Conservation (phyloP, 2,888 invertebrate species). For the Mycalesis mineus region DNA sequence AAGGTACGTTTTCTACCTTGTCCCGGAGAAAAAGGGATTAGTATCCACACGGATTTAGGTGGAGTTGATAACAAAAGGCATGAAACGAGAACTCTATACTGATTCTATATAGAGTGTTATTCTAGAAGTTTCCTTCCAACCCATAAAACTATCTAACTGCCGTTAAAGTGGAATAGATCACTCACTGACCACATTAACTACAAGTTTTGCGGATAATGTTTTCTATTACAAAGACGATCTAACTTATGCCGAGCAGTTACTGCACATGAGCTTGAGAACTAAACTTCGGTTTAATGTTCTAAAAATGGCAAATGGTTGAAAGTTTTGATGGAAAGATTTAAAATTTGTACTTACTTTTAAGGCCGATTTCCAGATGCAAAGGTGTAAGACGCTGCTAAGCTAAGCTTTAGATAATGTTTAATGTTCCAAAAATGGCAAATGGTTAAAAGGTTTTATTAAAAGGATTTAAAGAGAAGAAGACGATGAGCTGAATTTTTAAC, state of each 20-base stretch:
- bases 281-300: constrained; percentile 29
- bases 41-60: too few relatives aligned
- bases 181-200: constrained; percentile 8
- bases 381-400: not conserved
- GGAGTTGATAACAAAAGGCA: too few relatives aligned
- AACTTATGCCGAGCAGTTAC: constrained; percentile 59
- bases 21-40: too few relatives aligned
- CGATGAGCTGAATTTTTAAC: too few relatives aligned
- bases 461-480: constrained; percentile 28
- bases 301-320: constrained; percentile 29
- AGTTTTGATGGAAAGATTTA: constrained; percentile 39
- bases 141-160: constrained; percentile 24
- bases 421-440: constrained; percentile 31
- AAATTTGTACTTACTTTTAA: constrained; percentile 8
- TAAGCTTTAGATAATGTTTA: not conserved
- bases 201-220: constrained; percentile 12
- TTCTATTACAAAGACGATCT: constrained; percentile 36
- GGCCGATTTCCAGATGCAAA: not conserved
- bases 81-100: not conserved
- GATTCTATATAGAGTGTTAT: not conserved
- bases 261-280: constrained; percentile 23
- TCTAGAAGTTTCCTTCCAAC: not conserved
- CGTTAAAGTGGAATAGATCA: constrained; percentile 17
- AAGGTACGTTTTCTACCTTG: too few relatives aligned
- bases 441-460: constrained; percentile 39